Conservation (phyloP, 1,140 invertebrate species). For the Batillaria attramentaria region DNA sequence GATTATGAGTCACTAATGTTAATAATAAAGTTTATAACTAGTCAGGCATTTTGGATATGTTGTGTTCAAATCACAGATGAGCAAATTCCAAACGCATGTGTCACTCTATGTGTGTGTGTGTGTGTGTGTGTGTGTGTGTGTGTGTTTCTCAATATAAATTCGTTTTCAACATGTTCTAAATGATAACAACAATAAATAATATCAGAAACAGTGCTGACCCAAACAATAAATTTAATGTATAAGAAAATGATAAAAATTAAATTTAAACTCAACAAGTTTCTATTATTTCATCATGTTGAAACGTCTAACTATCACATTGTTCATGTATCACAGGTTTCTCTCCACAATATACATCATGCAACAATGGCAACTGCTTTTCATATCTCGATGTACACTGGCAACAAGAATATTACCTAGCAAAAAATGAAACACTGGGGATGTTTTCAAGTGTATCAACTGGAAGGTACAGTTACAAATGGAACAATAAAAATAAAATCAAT, state of each 20-base stretch:
- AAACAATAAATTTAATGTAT: too few species aligned
- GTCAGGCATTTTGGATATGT: not conserved
- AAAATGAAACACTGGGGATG: too few species aligned
- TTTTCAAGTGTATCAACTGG: too few species aligned
- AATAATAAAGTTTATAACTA: not conserved
- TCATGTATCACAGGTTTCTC: too few species aligned
- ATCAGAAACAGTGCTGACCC: too few species aligned
- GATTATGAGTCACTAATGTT: not conserved
- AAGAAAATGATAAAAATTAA: too few species aligned
- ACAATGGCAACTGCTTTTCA: not conserved
- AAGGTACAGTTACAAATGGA: too few species aligned
- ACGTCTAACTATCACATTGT: not conserved
- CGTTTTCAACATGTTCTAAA: not conserved
- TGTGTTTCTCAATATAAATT: slow-evolving; percentile 3
- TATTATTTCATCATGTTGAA: not conserved
- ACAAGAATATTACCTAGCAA: too few species aligned
- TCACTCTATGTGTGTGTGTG: not conserved
- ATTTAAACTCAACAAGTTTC: not conserved
- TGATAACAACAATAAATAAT: not conserved
- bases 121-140: not conserved
- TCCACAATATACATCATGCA: not conserved
- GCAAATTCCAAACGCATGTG: not conserved
- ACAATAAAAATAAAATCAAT: too few species aligned
- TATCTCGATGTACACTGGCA: too few species aligned
- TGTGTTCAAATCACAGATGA: not conserved